Evolutionary conservation across 1,140 invertebrate genomes (phyloP).

Genomic region (Berghia stephanieae): DNA sequence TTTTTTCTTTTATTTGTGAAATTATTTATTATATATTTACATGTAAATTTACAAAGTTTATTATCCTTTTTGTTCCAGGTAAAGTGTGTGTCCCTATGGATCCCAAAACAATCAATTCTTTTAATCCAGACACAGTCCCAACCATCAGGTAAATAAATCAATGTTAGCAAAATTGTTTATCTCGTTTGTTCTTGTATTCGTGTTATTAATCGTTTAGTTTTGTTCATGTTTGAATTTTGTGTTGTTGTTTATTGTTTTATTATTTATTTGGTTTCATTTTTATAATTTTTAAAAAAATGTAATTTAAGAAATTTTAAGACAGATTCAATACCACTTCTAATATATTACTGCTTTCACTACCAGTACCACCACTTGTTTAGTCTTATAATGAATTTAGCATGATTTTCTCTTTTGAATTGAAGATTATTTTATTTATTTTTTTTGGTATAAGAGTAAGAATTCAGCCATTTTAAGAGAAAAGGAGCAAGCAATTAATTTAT

Average conservation of each 20-base stretch:
- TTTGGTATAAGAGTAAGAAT: too few relatives aligned
- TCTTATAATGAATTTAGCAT: too few relatives aligned
- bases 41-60: not conserved
- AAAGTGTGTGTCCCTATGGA: conserved; percentile 90
- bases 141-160: conserved; percentile 72
- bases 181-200: not conserved
- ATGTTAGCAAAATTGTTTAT: not conserved
- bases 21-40: too few relatives aligned
- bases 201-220: not conserved
- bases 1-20: conserved; percentile 5
- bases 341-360: too few relatives aligned
- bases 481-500: too few relatives aligned
- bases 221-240: not conserved
- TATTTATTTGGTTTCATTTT: not conserved
- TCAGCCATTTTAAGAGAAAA: too few relatives aligned
- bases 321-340: not conserved
- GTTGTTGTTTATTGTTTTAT: not conserved
- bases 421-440: too few relatives aligned
- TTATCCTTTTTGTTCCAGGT: conserved; percentile 46
- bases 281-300: not conserved
- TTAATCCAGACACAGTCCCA: conserved; percentile 81
- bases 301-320: not conserved
- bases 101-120: conserved; percentile 76
- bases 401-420: too few relatives aligned
- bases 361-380: too few relatives aligned